Conservation (phyloP, 2,113 vertebrate species). For the Epinephelus fuscoguttatus region DNA sequence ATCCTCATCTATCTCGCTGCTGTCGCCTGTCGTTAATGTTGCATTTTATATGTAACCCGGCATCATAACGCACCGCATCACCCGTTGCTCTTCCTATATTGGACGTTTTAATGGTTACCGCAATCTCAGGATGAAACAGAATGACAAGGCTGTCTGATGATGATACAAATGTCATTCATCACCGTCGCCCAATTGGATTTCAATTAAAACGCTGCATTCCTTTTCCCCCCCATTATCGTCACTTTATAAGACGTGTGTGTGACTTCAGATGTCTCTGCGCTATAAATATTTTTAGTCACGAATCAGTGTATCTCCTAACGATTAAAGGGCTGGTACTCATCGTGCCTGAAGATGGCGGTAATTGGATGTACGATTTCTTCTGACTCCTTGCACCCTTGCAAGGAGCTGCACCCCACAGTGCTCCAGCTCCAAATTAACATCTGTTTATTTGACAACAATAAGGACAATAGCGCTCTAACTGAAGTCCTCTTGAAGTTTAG, state of each 20-base stretch:
- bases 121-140: conserved; percentile 26
- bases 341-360: conserved; percentile 85
- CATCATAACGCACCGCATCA: conserved; percentile 34
- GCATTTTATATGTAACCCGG: conserved; percentile 26
- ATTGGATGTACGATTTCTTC: conserved; percentile 73
- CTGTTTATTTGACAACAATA: conserved; percentile 33
- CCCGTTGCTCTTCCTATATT: background rate
- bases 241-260: background rate
- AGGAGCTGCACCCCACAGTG: conserved; percentile 36
- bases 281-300: conserved; percentile 68
- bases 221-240: background rate
- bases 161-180: conserved; percentile 19
- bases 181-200: background rate
- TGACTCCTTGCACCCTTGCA: conserved; percentile 47
- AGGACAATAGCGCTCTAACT: conserved; percentile 1
- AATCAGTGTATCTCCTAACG: conserved; percentile 59
- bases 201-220: background rate
- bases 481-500: conserved; percentile 35
- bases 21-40: conserved; percentile 5
- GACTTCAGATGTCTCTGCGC: background rate
- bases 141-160: background rate
- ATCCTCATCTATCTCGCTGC: background rate
- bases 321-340: conserved; percentile 50
- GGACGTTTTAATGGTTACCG: conserved; percentile 19
- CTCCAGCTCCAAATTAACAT: conserved; percentile 33